Percentiles rank a stretch among this genome's conserved stretches.
phyloP scores from a whole-genome alignment of 2,797 vertebrate species.

The Phoxinus dragarum region DNA sequence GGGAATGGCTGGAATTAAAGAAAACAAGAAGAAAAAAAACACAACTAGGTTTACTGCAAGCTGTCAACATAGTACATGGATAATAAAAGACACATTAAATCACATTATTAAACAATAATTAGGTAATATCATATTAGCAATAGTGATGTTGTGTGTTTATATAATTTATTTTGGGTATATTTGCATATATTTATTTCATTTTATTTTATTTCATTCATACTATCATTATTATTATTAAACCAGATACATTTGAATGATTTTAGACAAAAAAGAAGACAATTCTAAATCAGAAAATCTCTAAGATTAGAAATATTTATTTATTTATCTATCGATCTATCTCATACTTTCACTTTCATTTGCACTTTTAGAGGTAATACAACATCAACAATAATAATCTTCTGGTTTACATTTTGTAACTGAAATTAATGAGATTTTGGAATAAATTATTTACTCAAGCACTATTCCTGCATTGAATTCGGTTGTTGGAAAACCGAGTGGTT shows the following conservation, averaged over 20 bases:
- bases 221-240: neutral
- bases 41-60: conserved; percentile 7
- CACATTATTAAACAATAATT: neutral
- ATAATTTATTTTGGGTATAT: neutral
- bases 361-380: no score
- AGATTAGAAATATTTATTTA: neutral
- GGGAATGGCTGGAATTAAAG: neutral
- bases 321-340: neutral
- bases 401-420: neutral
- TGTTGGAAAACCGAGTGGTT: neutral
- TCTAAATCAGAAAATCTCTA: neutral
- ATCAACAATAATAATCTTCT: neutral
- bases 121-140: neutral
- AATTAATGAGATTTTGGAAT: conserved; percentile 2
- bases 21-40: neutral
- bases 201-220: neutral
- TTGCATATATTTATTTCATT: neutral
- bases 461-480: neutral
- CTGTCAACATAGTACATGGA: neutral
- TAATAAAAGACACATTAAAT: neutral
- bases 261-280: no score
- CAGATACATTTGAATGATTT: no score
- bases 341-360: no score
- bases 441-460: no score
- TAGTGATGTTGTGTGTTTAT: neutral